phyloP scores from a whole-genome alignment of 30 jellyfish, hydroid and myxozoan genomes.

The Haliclystus octoradiatus region DNA sequence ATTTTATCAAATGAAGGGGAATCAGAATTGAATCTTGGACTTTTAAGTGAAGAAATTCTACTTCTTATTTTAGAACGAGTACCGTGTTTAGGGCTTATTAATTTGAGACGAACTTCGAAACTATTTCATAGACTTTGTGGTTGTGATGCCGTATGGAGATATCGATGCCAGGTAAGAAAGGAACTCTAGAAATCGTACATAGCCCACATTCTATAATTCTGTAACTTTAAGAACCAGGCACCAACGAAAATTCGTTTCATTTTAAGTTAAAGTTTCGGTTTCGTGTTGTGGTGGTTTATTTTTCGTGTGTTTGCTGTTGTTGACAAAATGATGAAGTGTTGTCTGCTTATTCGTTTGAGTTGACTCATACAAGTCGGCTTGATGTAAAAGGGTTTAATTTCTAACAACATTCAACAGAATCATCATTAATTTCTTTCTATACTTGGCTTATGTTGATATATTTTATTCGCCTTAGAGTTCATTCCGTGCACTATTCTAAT shows the following conservation, averaged over 20 bases:
- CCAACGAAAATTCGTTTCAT: slow-evolving; percentile 13
- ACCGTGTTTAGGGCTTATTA: slow-evolving; percentile 82
- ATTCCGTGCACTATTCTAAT: too few relatives aligned
- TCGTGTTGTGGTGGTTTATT: slow-evolving; percentile 16
- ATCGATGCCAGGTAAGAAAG: slow-evolving; percentile 78
- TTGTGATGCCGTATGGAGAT: slow-evolving; percentile 83
- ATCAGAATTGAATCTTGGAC: slow-evolving; percentile 38
- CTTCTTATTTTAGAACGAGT: slow-evolving; percentile 66
- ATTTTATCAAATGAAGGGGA: background rate
- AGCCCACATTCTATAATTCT: slow-evolving; percentile 3
- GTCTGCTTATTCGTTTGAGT: too few relatives aligned
- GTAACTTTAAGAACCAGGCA: slow-evolving; percentile 26
- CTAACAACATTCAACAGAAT: too few relatives aligned
- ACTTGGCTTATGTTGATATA: too few relatives aligned
- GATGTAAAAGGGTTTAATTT: too few relatives aligned
- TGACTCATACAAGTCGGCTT: too few relatives aligned
- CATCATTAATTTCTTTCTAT: too few relatives aligned
- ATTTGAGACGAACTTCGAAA: slow-evolving; percentile 68
- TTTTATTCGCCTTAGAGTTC: too few relatives aligned
- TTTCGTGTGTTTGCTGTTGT: too few relatives aligned
- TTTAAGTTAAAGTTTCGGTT: slow-evolving; percentile 41
- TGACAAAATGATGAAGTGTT: too few relatives aligned
- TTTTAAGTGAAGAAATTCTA: slow-evolving; percentile 79
- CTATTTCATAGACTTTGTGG: slow-evolving; percentile 76
- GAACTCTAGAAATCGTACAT: background rate